A percentile compares a stretch with the other conserved stretches of the same genome.
Conservation (phyloP, 2,888 invertebrate species). For the Ophion ventricosus region DNA sequence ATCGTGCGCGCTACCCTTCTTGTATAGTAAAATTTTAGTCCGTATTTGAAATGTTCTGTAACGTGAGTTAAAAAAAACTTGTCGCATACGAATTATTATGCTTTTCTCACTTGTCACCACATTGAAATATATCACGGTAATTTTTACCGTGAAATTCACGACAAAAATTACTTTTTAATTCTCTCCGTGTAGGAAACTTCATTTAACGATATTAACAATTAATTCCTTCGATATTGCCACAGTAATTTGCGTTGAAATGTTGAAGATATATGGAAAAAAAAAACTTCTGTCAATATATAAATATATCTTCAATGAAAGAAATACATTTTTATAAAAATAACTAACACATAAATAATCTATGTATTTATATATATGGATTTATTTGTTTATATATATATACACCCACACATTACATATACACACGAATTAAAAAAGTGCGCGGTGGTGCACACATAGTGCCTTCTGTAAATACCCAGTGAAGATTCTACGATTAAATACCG, state of each 20-base stretch:
- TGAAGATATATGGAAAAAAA: neutral
- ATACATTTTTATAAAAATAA: neutral
- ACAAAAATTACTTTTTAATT: too few relatives aligned
- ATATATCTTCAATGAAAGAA: neutral
- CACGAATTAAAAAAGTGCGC: neutral
- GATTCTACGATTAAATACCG: conserved; percentile 63
- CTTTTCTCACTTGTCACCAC: too few relatives aligned
- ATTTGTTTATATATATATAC: neutral
- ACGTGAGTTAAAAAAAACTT: too few relatives aligned
- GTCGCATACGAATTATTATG: too few relatives aligned
- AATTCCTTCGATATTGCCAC: neutral
- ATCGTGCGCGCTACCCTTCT: too few relatives aligned
- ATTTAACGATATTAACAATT: neutral
- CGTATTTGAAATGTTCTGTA: too few relatives aligned
- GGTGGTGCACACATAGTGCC: conserved; percentile 24
- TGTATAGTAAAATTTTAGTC: too few relatives aligned
- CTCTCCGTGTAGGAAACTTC: too few relatives aligned
- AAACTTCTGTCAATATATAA: neutral
- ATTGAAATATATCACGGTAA: too few relatives aligned
- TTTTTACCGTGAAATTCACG: too few relatives aligned
- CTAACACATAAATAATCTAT: too few relatives aligned
- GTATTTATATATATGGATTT: too few relatives aligned
- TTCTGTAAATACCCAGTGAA: conserved; percentile 24
- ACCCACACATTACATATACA: neutral
- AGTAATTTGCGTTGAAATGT: neutral